A percentile compares a stretch with the other conserved stretches of the same genome.
These are phyloP conservation scores for Argyresthia albistria DNA, from an alignment of 2,888 invertebrate species.

Conservation along the genomic window DNA sequence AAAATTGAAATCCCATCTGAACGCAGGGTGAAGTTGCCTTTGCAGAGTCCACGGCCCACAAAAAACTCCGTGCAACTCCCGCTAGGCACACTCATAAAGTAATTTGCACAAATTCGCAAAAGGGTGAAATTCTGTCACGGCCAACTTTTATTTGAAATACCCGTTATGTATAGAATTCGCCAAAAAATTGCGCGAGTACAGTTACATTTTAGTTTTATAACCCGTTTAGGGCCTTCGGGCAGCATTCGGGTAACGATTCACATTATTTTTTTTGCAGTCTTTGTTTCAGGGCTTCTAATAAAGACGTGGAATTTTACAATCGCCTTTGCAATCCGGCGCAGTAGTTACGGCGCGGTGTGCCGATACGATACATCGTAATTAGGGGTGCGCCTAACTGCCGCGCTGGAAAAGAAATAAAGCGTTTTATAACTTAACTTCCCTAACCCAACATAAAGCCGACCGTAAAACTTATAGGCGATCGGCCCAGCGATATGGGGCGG, in stretches of 20 bases:
- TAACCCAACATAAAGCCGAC: constrained; percentile 62
- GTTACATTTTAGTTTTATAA: constrained; percentile 43
- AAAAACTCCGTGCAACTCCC: constrained; percentile 27
- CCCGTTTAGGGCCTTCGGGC: constrained; percentile 30
- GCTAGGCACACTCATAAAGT: constrained; percentile 58
- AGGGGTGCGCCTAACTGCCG: constrained; percentile 40
- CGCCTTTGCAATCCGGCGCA: no score
- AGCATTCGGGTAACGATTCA: constrained; percentile 1
- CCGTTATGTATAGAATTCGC: constrained; percentile 43
- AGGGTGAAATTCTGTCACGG: constrained; percentile 47
- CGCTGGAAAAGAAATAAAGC: constrained; percentile 64
- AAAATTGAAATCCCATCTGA: constrained; percentile 34
- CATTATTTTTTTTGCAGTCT: no score
- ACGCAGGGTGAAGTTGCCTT: constrained; percentile 29
- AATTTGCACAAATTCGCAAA: constrained; percentile 70
- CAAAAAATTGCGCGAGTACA: constrained; percentile 31
- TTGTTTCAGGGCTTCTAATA: not conserved
- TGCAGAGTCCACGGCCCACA: constrained; percentile 26
- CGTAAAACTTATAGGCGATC: constrained; percentile 68
- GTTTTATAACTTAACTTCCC: constrained; percentile 67
- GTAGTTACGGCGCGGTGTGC: no score
- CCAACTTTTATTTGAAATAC: constrained; percentile 44
- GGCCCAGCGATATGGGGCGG: constrained; percentile 68
- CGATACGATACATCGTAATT: constrained; percentile 26
- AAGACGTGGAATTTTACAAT: no score